phyloP scores from a whole-genome alignment of 2,797 vertebrate species.

The Neomorphus geoffroyi region DNA sequence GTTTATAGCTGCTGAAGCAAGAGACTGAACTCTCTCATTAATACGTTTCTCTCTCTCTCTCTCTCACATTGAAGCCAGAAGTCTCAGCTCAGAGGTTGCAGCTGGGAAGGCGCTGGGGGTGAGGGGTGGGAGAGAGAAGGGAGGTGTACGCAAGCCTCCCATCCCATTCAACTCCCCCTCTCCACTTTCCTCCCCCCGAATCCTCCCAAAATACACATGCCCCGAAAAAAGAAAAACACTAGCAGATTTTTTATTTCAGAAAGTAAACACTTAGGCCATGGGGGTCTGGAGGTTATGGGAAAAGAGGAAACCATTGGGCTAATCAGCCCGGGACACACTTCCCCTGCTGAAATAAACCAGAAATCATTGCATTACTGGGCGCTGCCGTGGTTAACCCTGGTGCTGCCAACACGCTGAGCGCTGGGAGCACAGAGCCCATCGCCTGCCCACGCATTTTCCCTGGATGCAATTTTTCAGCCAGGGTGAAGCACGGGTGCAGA shows the following conservation, averaged over 20 bases:
- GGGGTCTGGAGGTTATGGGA: conserved; percentile 99
- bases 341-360: conserved; percentile 88
- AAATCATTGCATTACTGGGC: conserved; percentile 73
- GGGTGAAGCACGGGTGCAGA: not conserved
- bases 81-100: conserved; percentile 79
- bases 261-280: conserved; percentile 97
- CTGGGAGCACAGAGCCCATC: not conserved
- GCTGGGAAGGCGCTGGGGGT: conserved; percentile 84
- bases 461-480: not conserved
- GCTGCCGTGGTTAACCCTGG: conserved; percentile 73
- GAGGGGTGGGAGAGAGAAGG: conserved; percentile 67
- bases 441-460: not conserved
- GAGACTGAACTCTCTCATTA: conserved; percentile 77
- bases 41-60: conserved; percentile 57
- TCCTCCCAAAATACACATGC: conserved; percentile 81
- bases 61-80: conserved; percentile 68
- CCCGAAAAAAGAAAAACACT: conserved; percentile 83
- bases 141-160: conserved; percentile 77
- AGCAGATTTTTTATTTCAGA: conserved; percentile 97
- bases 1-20: conserved; percentile 81
- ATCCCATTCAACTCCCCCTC: conserved; percentile 51
- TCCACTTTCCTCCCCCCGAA: conserved; percentile 63
- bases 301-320: conserved; percentile 98
- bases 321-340: conserved; percentile 98
- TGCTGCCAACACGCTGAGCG: conserved; percentile 46